Conservation (phyloP, 2,113 vertebrate genomes). For the Rhinolophus sinicus region DNA sequence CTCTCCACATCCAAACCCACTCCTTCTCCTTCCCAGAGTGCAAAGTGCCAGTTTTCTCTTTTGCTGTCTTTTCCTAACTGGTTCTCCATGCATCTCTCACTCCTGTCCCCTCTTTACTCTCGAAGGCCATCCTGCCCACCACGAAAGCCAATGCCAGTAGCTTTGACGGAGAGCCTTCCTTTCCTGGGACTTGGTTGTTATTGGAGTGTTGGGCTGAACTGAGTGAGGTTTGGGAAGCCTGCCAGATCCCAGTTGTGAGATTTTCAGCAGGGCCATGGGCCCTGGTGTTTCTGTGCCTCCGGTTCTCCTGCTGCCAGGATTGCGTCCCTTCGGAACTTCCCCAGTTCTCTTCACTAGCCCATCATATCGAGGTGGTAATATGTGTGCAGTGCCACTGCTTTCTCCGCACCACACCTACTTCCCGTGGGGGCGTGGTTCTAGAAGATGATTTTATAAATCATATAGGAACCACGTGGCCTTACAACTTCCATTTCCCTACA, state of each 20-base stretch:
- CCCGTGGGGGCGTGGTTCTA: neutral
- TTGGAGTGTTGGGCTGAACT: neutral
- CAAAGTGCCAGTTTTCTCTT: neutral
- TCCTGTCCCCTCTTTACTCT: neutral
- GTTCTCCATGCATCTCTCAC: neutral
- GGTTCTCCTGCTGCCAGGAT: neutral
- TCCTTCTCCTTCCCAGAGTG: neutral
- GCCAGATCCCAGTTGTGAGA: neutral
- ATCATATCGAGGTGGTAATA: fast-evolving
- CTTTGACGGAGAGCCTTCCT: neutral
- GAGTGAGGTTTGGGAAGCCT: neutral
- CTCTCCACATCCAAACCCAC: neutral
- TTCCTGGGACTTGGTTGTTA: neutral
- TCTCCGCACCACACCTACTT: neutral
- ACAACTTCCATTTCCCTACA: neutral
- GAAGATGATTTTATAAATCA: neutral
- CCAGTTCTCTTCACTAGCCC: neutral
- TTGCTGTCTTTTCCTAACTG: neutral
- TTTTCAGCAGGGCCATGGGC: neutral
- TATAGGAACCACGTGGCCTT: fast-evolving
- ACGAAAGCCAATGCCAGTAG: neutral
- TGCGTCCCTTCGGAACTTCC: neutral
- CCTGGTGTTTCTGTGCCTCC: neutral
- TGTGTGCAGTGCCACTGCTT: neutral
- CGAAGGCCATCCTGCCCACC: neutral